Evolutionary conservation across 2,888 invertebrate species (phyloP).

Genomic region (Lysandra coridon): DNA sequence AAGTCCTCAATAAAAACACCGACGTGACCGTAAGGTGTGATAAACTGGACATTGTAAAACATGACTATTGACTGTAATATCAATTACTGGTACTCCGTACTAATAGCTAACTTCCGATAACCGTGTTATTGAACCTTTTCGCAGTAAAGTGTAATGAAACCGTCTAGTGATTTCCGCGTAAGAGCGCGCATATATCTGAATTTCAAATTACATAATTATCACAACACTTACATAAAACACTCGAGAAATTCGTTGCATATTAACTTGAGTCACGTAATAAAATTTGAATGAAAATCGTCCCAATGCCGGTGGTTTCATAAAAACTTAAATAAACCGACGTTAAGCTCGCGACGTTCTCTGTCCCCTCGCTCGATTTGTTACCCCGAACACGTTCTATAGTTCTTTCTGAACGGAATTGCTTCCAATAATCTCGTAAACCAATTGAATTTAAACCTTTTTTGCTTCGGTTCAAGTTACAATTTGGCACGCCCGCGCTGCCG

Average conservation of each 20-base stretch:
- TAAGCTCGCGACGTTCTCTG: slow-evolving; percentile 54
- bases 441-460: slow-evolving; percentile 73
- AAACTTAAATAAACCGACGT: slow-evolving; percentile 64
- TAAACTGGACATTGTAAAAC: neutral
- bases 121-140: slow-evolving; percentile 23
- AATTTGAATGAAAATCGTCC: slow-evolving; percentile 42
- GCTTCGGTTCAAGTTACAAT: slow-evolving; percentile 63
- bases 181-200: slow-evolving; percentile 28
- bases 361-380: slow-evolving; percentile 53
- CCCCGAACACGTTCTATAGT: slow-evolving; percentile 71
- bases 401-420: slow-evolving; percentile 77
- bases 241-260: slow-evolving; percentile 31
- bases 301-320: slow-evolving; percentile 42
- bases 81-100: neutral
- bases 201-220: slow-evolving; percentile 26
- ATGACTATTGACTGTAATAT: neutral
- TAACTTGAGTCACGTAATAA: slow-evolving; percentile 35
- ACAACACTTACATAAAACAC: slow-evolving; percentile 23
- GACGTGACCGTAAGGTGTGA: neutral
- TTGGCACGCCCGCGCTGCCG: slow-evolving; percentile 51
- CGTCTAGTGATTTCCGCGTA: slow-evolving; percentile 24
- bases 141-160: slow-evolving; percentile 7
- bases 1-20: neutral
- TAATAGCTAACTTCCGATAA: neutral
- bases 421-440: slow-evolving; percentile 64